phyloP scores from a whole-genome alignment of 2,797 vertebrate genomes.

The Euthynnus affinis region DNA sequence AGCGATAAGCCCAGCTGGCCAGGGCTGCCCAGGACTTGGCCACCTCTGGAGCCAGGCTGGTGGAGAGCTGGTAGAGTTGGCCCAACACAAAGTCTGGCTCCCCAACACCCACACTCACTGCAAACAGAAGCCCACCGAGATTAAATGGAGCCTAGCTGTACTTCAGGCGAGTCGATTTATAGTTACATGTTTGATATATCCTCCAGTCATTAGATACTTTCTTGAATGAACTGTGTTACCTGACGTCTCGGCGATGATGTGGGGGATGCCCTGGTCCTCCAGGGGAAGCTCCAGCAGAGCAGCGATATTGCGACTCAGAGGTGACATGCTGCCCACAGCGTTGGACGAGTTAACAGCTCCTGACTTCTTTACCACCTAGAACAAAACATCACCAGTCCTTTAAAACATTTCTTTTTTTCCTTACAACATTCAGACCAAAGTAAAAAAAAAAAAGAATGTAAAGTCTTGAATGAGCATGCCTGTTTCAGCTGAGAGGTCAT shows the following conservation, averaged over 20 bases:
- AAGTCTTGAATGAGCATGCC: constrained; percentile 67
- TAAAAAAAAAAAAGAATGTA: neutral
- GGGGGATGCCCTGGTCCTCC: constrained; percentile 82
- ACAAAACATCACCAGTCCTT: neutral
- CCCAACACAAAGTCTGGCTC: constrained; percentile 97
- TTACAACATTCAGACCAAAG: neutral
- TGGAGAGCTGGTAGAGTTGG: constrained; percentile 96
- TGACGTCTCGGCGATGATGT: constrained; percentile 84
- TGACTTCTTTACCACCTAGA: constrained; percentile 84
- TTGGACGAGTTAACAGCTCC: constrained; percentile 63
- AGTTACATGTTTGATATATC: too few species aligned
- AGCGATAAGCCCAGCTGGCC: constrained; percentile 98
- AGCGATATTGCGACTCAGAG: constrained; percentile 81
- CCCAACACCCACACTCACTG: constrained; percentile 98
- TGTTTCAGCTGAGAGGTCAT: constrained; percentile 96
- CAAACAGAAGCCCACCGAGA: constrained; percentile 9
- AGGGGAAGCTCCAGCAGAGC: constrained; percentile 84
- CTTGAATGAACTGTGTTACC: constrained; percentile 65
- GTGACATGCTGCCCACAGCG: constrained; percentile 65
- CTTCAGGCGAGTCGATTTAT: too few species aligned
- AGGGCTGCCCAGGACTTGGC: constrained; percentile 99
- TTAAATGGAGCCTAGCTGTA: neutral
- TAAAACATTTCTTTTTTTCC: neutral
- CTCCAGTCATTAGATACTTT: too few species aligned
- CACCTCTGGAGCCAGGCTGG: constrained; percentile 95